A percentile compares a stretch with the other conserved stretches of the same genome.
phyloP scores from a whole-genome alignment of 2,113 vertebrate genomes.

The Psammodynastes pulverulentus region DNA sequence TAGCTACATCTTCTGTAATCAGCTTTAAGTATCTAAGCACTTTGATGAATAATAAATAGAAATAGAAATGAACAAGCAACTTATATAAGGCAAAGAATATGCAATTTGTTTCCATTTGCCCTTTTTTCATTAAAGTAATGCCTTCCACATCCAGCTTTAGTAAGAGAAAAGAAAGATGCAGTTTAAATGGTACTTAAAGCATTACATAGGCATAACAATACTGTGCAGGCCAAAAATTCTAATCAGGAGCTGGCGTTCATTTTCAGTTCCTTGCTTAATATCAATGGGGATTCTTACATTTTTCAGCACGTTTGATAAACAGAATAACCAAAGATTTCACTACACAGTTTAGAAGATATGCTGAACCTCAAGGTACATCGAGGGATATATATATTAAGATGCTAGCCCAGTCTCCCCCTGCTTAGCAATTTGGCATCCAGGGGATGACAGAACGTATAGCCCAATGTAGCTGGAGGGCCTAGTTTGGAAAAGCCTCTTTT shows the following conservation, averaged over 20 bases:
- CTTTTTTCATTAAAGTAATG: slow-evolving; percentile 42
- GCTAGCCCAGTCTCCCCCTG: background rate
- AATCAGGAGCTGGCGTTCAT: background rate
- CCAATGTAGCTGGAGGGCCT: background rate
- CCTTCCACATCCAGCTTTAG: slow-evolving; percentile 43
- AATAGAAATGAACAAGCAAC: slow-evolving; percentile 61
- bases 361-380: background rate
- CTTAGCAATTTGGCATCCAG: background rate
- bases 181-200: slow-evolving; percentile 8
- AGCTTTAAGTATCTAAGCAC: slow-evolving; percentile 56
- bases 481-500: background rate
- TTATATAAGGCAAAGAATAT: slow-evolving; percentile 39
- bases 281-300: background rate
- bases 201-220: background rate
- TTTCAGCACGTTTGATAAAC: background rate
- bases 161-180: slow-evolving; percentile 47
- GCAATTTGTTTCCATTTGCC: slow-evolving; percentile 32
- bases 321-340: background rate
- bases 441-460: background rate
- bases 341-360: background rate
- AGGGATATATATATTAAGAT: background rate
- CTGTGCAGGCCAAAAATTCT: background rate
- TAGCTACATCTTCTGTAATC: slow-evolving; percentile 42
- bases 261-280: background rate
- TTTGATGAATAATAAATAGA: slow-evolving; percentile 65